Evolutionary conservation across 2,888 invertebrate species (phyloP), one percentile per base, ranked within the genome.

Genomic region (Heliconius cydno): DNA sequence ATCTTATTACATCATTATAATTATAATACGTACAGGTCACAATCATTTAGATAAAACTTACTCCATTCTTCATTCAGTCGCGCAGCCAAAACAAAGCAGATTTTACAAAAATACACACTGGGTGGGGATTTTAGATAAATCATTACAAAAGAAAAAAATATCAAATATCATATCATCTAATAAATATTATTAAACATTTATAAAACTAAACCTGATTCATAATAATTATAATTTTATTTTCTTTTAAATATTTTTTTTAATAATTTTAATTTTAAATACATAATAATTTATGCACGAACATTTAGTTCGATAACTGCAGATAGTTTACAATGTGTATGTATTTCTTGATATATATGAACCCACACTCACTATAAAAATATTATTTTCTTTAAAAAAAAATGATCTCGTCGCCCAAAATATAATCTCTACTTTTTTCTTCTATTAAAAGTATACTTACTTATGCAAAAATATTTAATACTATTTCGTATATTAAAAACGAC

Each of bases 11-110:
- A 76, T 52, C 34, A 67, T 57, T 34, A 34, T 34, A 30, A 0
- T 68, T 67, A 52, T 46, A 41, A 68, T 6, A 70, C n/a, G 25
- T 46, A 70, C n/a, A 68, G 68, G 76, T 76, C 68, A 76, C 73
- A 57, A 60, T 38, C 60, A 73, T 68, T 68, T 34, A 76, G 65
- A 77, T 77, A 77, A 77, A 77, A 38, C 15, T 38, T 68, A 41
- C 60, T 28, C 41, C 38, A 77, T 60, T 70, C 57, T 60, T 19
- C 77, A 77, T 57, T 68, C 60, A 77, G 30, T 25, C 25, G 28
- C 19, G 19, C 30, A 66, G 13, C 13, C 66, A 66, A 76, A 66
- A 66, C 30, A 30, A 57, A 19, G 1, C 15, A 22, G 25, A 41
- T 46, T 68, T 41, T 19, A 25, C 13, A 46, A 70, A 22, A 25